Base-by-base conservation (phyloP, 2,888 invertebrate species). In the Cataglyphis rosenhaueri region DNA sequence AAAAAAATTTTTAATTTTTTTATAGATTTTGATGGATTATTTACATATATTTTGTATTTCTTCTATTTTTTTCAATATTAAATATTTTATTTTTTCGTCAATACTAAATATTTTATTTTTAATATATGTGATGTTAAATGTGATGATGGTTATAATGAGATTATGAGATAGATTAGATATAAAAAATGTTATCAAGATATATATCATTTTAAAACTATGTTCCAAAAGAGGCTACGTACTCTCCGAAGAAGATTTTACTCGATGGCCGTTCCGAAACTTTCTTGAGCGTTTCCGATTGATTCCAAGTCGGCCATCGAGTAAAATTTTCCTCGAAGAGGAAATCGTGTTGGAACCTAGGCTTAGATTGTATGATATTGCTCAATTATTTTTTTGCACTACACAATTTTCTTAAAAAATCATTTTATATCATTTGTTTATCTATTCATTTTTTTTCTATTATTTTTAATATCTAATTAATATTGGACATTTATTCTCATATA, bases 111-210 rank as follows among this genome's bases (percentile, higher is more conserved):
- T 18, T 57, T n/a, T n/a, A n/a, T n/a, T 52, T 52, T n/a, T 21
- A 68, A 68, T 48, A n/a, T 61, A 32, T 32, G 12, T 21, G n/a
- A 66, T 12, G 21, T 66, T 66, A 18, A 25, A 48, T 66, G 8
- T 32, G 18, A 41, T 9, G 9, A 68, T 68, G n/a, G 9, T 52
- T 68, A 21, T 21, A 48, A 48, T 35, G 10, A 71, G 35, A 1
- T 52, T 29, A 29, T 29, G 29, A 29, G 1, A 29, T 29, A 29
- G 29, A 2, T 29, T 29, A 29, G 25, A 44, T 44, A 15, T 44
- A 70, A 35, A 55, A 55, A 10, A 52, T 62, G 9, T 29, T 62
- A 21, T 29, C 25, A 18, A n/a, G 8, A 52, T n/a, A 59, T 2
- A 32, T 75, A 44, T 25, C 29, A 18, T 15, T 25, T 57, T 25